These are phyloP conservation scores for Adoxophyes honmai DNA, from an alignment of 1,140 invertebrate species.

Conservation along the genomic window DNA sequence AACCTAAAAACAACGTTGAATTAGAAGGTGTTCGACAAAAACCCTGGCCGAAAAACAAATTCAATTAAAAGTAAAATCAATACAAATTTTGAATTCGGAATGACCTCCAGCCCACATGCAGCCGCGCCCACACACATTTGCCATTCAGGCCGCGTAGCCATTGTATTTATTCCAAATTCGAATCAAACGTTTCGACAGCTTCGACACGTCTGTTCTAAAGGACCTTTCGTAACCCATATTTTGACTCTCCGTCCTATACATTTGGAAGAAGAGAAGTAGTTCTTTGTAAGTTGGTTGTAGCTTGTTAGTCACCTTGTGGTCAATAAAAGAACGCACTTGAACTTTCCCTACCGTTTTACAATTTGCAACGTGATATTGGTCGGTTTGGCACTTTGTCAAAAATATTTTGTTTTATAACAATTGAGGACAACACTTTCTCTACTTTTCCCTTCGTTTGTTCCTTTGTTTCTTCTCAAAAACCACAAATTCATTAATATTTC, in stretches of 20 bases:
- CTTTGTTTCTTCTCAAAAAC: background rate
- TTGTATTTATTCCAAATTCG: conserved; percentile 69
- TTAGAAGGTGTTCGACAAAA: no score
- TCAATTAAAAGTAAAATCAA: conserved; percentile 13
- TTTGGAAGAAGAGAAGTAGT: no score
- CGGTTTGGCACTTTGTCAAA: conserved; percentile 29
- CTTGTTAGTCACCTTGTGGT: conserved; percentile 19
- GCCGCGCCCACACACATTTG: conserved; percentile 60
- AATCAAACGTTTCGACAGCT: conserved; percentile 59
- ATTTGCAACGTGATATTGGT: conserved; percentile 12
- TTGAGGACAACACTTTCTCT: conserved; percentile 17
- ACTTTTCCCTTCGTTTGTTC: conserved; percentile 15
- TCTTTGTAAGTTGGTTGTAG: conserved; percentile 15
- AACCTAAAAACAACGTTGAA: no score
- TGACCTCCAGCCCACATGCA: conserved; percentile 71
- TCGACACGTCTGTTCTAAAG: conserved; percentile 4
- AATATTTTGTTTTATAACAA: background rate
- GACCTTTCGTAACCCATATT: conserved; percentile 20
- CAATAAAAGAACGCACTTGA: conserved; percentile 20
- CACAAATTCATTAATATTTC: no score
- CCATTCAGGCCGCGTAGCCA: conserved; percentile 62
- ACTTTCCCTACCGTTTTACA: conserved; percentile 27
- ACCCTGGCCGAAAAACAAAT: background rate
- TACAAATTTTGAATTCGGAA: conserved; percentile 49
- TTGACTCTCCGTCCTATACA: conserved; percentile 1